Evolutionary conservation across 2,113 vertebrate genomes (phyloP), one percentile per base, ranked within the genome.

Genomic region (Cricetomys ansorgei): DNA sequence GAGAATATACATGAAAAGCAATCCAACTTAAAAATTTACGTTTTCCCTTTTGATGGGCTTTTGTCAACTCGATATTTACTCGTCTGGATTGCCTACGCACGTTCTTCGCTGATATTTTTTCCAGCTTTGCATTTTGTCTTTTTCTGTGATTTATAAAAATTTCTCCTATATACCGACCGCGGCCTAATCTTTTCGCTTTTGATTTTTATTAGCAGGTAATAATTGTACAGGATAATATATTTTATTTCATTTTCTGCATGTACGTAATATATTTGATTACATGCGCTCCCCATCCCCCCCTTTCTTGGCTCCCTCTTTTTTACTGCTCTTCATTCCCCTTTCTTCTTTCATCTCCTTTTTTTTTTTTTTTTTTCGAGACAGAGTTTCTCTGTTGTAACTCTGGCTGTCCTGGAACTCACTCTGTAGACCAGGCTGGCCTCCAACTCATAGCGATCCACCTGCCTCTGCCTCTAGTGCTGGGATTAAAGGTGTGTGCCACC

Each of bases 81-180:
- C 40, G 27, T 84, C 16, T 64, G 40, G 64, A 62, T 62, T 8
- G 10, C 77, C 53, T 81, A 11, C 15, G 11, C 12, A 7, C 7
- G 13, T 83, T 43, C 25, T 84, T 64, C 64, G 55, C 37, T 29
- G n/a, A 50, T 77, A 50, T 55, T 29, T 34, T 94, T 96, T 57
- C 40, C 23, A 69, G 80, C 21, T n/a, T n/a, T 70, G 21, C 34
- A 76, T 86, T 86, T 96, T 57, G 1, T 69, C 57, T 92, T 57
- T 85, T 94, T 88, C 55, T 88, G 81, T 81, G 37, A 81, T 65
- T 89, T 94, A 55, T 87, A 48, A 53, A 96, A 81, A 13, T 73
- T 85, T 40, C 67, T n/a, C 67, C 16, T 91, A 16, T 9, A 2
- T 87, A 70, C 43, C 55, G 59, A 37, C 70, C 86, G 4, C 86